A percentile compares a stretch with the other conserved stretches of the same genome.
phyloP scores from a whole-genome alignment of 2,113 vertebrate genomes.

The human region DNA sequence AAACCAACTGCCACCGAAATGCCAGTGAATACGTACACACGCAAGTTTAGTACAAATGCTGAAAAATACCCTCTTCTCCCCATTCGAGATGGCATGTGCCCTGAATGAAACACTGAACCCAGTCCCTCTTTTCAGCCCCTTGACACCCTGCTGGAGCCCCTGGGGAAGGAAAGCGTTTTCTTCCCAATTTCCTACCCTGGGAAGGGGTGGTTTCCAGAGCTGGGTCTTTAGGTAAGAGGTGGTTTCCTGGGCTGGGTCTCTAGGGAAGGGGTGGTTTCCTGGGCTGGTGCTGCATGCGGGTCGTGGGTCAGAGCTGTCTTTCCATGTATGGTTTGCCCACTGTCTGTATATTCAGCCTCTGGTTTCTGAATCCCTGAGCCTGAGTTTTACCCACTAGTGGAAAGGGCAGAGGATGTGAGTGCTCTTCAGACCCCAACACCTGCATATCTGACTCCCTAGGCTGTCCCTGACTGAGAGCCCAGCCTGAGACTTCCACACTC shows the following conservation, averaged over 20 bases:
- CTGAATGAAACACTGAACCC: no score
- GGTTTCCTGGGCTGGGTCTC: rapidly evolving
- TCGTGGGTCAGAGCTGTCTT: not conserved
- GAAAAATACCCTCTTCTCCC: no score
- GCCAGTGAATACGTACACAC: rapidly evolving
- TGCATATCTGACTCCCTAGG: not conserved
- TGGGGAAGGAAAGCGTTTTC: no score
- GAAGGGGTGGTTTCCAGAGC: no score
- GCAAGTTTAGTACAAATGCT: not conserved
- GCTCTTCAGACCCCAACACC: no score
- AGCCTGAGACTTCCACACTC: rapidly evolving
- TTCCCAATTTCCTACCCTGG: not conserved
- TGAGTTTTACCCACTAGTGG: not conserved
- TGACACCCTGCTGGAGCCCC: rapidly evolving
- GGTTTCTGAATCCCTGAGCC: not conserved
- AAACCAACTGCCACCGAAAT: not conserved
- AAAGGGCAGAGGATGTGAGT: rapidly evolving
- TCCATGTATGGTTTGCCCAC: no score
- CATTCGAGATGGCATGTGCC: rapidly evolving
- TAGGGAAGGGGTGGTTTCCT: rapidly evolving
- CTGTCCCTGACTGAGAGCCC: not conserved
- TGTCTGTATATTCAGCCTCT: not conserved
- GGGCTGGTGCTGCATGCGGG: not conserved
- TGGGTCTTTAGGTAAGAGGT: rapidly evolving
- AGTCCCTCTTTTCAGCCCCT: no score